These are phyloP conservation scores for Passer montanus DNA, from an alignment of 2,113 vertebrate species.

Conservation along the genomic window DNA sequence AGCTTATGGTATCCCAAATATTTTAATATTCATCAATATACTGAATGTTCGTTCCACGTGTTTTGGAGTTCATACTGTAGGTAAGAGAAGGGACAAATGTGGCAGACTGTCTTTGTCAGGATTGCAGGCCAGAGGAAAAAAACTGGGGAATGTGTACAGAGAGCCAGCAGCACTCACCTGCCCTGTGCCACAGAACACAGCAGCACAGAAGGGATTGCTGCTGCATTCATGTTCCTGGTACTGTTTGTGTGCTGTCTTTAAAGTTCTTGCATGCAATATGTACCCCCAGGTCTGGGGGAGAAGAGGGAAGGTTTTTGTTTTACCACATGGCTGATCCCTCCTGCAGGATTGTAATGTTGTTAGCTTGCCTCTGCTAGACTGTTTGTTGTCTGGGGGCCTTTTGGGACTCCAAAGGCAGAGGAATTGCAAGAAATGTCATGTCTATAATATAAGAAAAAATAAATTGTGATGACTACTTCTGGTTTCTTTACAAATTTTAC, in stretches of 20 bases:
- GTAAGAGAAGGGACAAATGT: background rate
- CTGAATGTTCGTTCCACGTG: background rate
- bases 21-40: background rate
- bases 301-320: background rate
- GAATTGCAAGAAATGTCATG: background rate
- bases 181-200: background rate
- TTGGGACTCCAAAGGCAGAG: background rate
- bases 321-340: background rate
- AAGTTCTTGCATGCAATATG: background rate
- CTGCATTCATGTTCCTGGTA: background rate
- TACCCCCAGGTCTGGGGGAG: background rate
- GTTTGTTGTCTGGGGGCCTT: background rate
- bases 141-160: background rate
- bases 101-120: background rate
- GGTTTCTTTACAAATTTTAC: background rate
- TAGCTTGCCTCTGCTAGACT: background rate
- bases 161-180: background rate
- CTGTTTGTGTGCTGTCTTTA: background rate
- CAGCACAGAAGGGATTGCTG: background rate
- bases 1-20: background rate
- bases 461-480: background rate
- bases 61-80: background rate
- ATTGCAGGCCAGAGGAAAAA: background rate
- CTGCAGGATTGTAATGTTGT: background rate
- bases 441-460: background rate